phyloP scores from a whole-genome alignment of 2,113 vertebrate species.

The Gymnogyps californianus region DNA sequence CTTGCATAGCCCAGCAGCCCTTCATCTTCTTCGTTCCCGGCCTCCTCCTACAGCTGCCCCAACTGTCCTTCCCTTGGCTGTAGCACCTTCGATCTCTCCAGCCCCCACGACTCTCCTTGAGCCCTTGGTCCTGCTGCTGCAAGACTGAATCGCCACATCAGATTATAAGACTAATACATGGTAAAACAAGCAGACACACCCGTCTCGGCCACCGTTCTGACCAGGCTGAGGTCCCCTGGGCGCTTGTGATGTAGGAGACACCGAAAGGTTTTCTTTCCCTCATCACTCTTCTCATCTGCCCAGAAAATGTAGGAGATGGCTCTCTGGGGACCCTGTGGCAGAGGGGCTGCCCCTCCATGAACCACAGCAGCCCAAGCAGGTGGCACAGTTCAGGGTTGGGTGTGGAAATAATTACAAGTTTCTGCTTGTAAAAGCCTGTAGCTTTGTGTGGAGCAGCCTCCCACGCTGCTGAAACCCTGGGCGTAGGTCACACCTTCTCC shows the following conservation, averaged over 20 bases:
- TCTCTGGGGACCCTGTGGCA: background rate
- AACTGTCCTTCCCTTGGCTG: background rate
- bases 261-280: background rate
- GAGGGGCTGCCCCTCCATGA: background rate
- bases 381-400: background rate
- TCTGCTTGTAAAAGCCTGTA: background rate
- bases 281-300: background rate
- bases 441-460: background rate
- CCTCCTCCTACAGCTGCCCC: background rate
- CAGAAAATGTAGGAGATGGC: background rate
- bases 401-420: background rate
- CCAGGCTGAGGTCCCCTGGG: background rate
- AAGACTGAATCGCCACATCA: background rate
- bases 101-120: background rate
- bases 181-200: background rate
- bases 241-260: fast-evolving
- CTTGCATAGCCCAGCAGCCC: background rate
- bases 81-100: background rate
- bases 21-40: background rate
- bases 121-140: background rate
- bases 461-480: background rate
- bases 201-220: fast-evolving
- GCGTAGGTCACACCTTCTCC: background rate
- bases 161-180: background rate
- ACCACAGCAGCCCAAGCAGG: background rate